Evolutionary conservation across 2,113 vertebrate genomes (phyloP).

Genomic region (Thermophis baileyi): DNA sequence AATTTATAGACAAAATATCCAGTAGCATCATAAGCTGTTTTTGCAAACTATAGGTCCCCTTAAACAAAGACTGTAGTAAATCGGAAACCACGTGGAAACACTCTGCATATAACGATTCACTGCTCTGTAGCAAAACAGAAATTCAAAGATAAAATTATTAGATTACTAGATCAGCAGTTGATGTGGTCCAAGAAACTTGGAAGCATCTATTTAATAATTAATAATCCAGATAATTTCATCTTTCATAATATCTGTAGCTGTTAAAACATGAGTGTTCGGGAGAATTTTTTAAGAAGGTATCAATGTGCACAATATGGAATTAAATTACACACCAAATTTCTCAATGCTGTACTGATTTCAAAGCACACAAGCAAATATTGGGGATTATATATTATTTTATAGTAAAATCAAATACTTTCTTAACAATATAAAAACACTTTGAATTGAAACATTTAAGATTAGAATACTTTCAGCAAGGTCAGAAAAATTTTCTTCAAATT

Average conservation of each 20-base stretch:
- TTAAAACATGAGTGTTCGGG: background rate
- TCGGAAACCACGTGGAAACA: conserved; percentile 87
- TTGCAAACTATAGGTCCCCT: conserved; percentile 88
- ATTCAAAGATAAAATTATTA: background rate
- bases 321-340: background rate
- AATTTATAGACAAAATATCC: conserved; percentile 76
- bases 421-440: background rate
- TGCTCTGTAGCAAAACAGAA: conserved; percentile 73
- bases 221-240: background rate
- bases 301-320: background rate
- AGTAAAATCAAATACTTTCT: background rate
- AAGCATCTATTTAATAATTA: background rate
- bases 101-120: conserved; percentile 84
- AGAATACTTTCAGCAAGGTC: background rate
- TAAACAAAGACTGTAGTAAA: conserved; percentile 88
- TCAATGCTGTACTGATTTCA: background rate
- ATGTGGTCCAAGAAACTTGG: background rate
- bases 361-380: background rate
- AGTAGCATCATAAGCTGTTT: conserved; percentile 88
- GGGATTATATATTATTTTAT: background rate
- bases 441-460: background rate
- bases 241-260: background rate
- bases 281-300: background rate
- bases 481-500: background rate
- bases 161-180: background rate